A percentile compares a stretch with the other conserved stretches of the same genome.
phyloP scores from a whole-genome alignment of 2,113 vertebrate genomes.

The Tragelaphus scriptus region DNA sequence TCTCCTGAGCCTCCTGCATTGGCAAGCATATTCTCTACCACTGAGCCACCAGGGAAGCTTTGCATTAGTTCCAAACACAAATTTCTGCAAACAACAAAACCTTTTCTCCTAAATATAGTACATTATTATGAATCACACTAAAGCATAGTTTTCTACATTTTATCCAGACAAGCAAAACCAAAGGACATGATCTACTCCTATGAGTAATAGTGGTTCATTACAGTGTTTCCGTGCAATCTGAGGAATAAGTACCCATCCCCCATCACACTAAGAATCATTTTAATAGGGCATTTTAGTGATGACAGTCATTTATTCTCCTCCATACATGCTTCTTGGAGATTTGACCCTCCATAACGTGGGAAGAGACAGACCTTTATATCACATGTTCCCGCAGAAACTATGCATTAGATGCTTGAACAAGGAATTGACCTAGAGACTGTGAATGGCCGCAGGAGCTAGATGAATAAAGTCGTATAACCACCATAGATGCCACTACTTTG shows the following conservation, averaged over 20 bases:
- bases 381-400: neutral
- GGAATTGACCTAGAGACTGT: neutral
- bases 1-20: neutral
- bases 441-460: neutral
- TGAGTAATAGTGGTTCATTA: neutral
- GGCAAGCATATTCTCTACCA: neutral
- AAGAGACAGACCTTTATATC: neutral
- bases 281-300: neutral
- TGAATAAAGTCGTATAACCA: neutral
- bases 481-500: neutral
- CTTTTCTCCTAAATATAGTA: neutral
- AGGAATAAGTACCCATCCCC: neutral
- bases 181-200: neutral
- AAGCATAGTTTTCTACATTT: neutral
- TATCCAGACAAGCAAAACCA: neutral
- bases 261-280: neutral
- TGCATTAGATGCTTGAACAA: neutral
- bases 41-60: neutral
- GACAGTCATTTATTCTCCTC: neutral
- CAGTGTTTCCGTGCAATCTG: neutral
- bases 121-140: conserved; percentile 19
- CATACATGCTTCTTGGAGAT: neutral
- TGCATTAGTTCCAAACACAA: neutral
- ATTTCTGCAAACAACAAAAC: neutral
- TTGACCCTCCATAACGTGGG: neutral